Conservation (phyloP, 2,888 invertebrate species). For the Tortrix viridana region DNA sequence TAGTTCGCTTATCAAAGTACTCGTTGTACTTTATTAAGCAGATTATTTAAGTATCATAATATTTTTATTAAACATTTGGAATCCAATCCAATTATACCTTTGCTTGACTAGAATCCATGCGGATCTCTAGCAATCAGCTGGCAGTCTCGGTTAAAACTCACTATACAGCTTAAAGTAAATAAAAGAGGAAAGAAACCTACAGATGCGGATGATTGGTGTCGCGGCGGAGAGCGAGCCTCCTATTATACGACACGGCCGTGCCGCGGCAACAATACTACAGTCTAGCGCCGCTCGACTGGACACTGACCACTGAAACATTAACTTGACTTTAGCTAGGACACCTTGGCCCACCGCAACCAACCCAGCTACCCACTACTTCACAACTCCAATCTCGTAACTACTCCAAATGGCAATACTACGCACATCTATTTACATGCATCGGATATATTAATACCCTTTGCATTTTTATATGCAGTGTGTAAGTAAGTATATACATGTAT, state of each 20-base stretch:
- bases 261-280: slow-evolving; percentile 66
- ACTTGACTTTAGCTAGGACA: slow-evolving; percentile 67
- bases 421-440: slow-evolving; percentile 53
- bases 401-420: slow-evolving; percentile 33
- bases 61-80: background rate
- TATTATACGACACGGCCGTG: slow-evolving; percentile 64
- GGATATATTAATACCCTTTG: slow-evolving; percentile 18
- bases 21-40: too few species aligned
- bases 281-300: slow-evolving; percentile 79
- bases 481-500: too few species aligned
- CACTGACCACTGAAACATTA: slow-evolving; percentile 81
- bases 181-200: slow-evolving; percentile 76
- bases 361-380: slow-evolving; percentile 59
- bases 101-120: background rate
- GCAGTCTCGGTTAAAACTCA: background rate
- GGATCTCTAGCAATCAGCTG: background rate
- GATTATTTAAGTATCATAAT: background rate
- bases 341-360: slow-evolving; percentile 65
- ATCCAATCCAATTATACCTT: background rate
- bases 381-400: slow-evolving; percentile 42
- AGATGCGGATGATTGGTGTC: slow-evolving; percentile 73
- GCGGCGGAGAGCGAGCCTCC: slow-evolving; percentile 78
- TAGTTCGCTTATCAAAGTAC: too few species aligned
- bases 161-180: slow-evolving; percentile 55
- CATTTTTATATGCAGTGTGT: too few species aligned